phyloP scores from a whole-genome alignment of 1,140 invertebrate genomes.

The Zaprionus taronus region DNA sequence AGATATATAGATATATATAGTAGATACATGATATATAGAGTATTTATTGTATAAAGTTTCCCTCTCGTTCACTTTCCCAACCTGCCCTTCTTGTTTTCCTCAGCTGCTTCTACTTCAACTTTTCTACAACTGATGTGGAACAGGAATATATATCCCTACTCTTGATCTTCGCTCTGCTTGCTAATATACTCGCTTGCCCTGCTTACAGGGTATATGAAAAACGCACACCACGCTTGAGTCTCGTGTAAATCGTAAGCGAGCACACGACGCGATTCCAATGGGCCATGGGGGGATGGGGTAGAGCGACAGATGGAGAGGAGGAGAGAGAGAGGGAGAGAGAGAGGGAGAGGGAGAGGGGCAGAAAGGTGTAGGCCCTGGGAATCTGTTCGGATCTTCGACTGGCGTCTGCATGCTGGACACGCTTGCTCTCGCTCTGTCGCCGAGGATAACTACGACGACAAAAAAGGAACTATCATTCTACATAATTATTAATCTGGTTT shows the following conservation, averaged over 20 bases:
- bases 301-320: background rate
- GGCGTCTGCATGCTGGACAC: background rate
- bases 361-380: background rate
- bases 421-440: background rate
- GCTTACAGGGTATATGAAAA: constrained; percentile 3
- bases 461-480: constrained; percentile 82
- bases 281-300: constrained; percentile 4
- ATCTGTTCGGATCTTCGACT: background rate
- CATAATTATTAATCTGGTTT: constrained; percentile 71
- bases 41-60: no score
- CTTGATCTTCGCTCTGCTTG: background rate
- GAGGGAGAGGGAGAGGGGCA: background rate
- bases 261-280: constrained; percentile 19
- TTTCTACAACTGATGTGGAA: no score
- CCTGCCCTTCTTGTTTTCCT: no score
- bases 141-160: background rate
- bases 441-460: constrained; percentile 19
- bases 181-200: background rate
- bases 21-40: background rate
- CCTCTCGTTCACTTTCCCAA: no score
- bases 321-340: background rate
- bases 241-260: constrained; percentile 39
- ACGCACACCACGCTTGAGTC: constrained; percentile 38
- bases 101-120: no score
- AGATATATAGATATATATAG: background rate